phyloP scores from a whole-genome alignment of 1,140 invertebrate genomes.

The Matsumurasca onukii region DNA sequence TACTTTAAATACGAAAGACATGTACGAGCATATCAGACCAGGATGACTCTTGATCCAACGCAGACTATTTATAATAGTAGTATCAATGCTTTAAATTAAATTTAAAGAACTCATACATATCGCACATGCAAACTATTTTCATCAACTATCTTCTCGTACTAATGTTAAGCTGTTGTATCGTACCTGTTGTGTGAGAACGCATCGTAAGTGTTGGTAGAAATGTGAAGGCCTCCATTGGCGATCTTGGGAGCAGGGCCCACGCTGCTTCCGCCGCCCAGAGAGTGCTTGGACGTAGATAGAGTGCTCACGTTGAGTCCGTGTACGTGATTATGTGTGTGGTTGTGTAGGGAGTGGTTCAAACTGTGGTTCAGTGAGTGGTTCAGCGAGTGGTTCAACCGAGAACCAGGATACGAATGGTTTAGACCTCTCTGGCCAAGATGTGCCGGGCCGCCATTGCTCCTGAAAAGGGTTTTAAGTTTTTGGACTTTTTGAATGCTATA shows the following conservation, averaged over 20 bases:
- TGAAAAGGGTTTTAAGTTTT: no score
- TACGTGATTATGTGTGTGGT: constrained; percentile 40
- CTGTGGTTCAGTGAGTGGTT: neutral
- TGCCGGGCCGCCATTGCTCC: constrained; percentile 10
- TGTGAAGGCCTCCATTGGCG: constrained; percentile 45
- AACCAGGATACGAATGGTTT: constrained; percentile 23
- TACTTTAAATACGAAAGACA: no score
- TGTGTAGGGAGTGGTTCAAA: constrained; percentile 26
- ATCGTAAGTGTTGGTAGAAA: constrained; percentile 34
- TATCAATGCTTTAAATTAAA: no score
- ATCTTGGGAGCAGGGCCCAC: constrained; percentile 49
- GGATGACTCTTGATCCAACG: no score
- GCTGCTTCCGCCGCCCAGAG: constrained; percentile 62
- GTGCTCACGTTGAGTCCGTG: constrained; percentile 69
- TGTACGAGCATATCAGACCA: no score
- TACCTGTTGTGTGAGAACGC: constrained; percentile 1
- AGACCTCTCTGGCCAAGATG: constrained; percentile 11
- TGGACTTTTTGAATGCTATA: no score
- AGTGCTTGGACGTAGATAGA: constrained; percentile 67
- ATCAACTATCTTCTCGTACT: no score
- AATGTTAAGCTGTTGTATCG: no score
- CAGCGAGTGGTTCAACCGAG: constrained; percentile 2
- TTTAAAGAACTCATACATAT: no score
- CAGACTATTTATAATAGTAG: no score
- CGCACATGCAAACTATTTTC: no score